Evolutionary conservation across 1,140 invertebrate species (phyloP).

Genomic region (Tetramorium alpestre): DNA sequence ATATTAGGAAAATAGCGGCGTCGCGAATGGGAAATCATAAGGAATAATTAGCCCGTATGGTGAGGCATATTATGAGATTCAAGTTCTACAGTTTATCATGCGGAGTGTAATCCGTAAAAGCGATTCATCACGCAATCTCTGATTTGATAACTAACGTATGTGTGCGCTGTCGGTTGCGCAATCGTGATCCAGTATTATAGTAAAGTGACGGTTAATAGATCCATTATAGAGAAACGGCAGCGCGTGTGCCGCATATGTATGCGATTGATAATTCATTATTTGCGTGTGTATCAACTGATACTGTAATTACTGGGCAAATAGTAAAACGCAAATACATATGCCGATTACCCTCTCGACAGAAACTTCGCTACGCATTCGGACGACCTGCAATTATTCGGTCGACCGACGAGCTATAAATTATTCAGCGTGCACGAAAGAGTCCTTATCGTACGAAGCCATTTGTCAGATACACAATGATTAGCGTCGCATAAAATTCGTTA

Average conservation of each 20-base stretch:
- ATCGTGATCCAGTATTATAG: slow-evolving; percentile 13
- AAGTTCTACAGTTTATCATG: background rate
- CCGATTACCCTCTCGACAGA: slow-evolving; percentile 66
- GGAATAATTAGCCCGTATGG: slow-evolving; percentile 1
- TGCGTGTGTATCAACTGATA: slow-evolving; percentile 52
- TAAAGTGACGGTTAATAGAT: slow-evolving; percentile 66
- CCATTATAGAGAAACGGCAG: background rate
- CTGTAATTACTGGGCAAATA: slow-evolving; percentile 70
- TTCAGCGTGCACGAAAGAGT: slow-evolving; percentile 57
- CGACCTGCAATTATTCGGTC: slow-evolving; percentile 68
- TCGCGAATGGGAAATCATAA: background rate
- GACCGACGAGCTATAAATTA: slow-evolving; percentile 71
- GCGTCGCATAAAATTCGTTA: slow-evolving; percentile 45
- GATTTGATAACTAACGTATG: slow-evolving; percentile 30
- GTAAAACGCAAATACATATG: slow-evolving; percentile 63
- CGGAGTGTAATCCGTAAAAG: background rate
- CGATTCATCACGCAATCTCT: slow-evolving; percentile 18
- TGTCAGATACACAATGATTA: slow-evolving; percentile 48
- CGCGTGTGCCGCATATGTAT: slow-evolving; percentile 34
- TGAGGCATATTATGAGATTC: background rate
- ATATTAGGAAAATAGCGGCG: slow-evolving; percentile 35
- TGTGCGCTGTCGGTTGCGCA: background rate
- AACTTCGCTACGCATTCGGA: slow-evolving; percentile 52
- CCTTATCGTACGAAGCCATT: slow-evolving; percentile 52
- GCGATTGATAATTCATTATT: slow-evolving; percentile 69